phyloP scores from a whole-genome alignment of 1,140 invertebrate genomes.

The Cydia fagiglandana region DNA sequence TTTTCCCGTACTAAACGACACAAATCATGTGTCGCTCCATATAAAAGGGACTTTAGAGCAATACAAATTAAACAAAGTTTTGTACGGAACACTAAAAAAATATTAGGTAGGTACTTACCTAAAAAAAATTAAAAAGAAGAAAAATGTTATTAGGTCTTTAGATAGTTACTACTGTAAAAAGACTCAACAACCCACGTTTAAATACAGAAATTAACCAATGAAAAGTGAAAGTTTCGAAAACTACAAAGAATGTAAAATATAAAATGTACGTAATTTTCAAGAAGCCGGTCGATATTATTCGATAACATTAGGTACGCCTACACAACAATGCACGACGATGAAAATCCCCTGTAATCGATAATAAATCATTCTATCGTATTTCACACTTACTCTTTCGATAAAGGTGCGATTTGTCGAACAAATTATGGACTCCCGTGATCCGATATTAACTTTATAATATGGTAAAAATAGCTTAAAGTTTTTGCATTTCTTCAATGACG shows the following conservation, averaged over 20 bases:
- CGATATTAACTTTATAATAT: not conserved
- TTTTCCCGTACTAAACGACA: no score
- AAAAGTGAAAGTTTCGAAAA: not conserved
- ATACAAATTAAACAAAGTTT: no score
- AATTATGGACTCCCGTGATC: not conserved
- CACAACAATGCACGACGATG: not conserved
- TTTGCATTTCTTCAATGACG: not conserved
- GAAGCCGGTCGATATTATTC: not conserved
- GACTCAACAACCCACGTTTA: not conserved
- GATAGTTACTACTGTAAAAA: not conserved
- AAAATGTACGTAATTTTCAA: not conserved
- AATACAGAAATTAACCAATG: not conserved
- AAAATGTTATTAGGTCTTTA: no score
- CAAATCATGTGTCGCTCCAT: no score
- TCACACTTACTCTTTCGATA: constrained; percentile 9
- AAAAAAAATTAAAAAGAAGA: no score
- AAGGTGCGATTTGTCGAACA: not conserved
- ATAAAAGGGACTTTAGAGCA: no score
- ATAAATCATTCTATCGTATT: not conserved
- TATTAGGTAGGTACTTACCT: no score
- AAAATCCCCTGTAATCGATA: constrained; percentile 5
- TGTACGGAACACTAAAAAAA: no score
- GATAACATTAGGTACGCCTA: constrained; percentile 1
- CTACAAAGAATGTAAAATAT: not conserved
- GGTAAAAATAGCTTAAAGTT: not conserved